Conservation (phyloP, 2,113 vertebrate genomes). For the Miniopterus natalensis region DNA sequence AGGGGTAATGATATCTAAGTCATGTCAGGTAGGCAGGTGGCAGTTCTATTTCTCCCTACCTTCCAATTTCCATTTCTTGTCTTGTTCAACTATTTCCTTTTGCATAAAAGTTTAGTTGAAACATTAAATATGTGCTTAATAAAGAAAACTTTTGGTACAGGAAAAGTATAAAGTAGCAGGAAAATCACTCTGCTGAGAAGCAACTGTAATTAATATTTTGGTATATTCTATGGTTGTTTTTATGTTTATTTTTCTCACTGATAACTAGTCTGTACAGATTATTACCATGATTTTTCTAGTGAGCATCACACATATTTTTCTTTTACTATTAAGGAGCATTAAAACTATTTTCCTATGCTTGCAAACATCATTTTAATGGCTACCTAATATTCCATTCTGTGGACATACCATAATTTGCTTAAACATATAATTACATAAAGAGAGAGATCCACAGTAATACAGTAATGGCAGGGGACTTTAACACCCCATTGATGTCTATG, state of each 20-base stretch:
- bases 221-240: not conserved
- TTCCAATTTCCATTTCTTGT: not conserved
- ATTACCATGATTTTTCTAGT: not conserved
- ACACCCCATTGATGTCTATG: not conserved
- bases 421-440: not conserved
- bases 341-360: not conserved
- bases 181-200: not conserved
- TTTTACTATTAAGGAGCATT: not conserved
- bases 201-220: not conserved
- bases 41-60: not conserved
- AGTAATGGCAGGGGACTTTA: not conserved
- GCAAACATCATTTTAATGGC: constrained; percentile 23
- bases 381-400: constrained; percentile 47
- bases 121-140: not conserved
- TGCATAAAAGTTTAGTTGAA: not conserved
- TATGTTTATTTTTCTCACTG: not conserved
- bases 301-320: not conserved
- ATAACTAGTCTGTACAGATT: not conserved
- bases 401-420: not conserved
- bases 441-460: not conserved
- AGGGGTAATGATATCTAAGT: not conserved
- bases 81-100: constrained; percentile 2
- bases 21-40: not conserved
- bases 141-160: not conserved
- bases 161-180: not conserved